Conservation (phyloP, 2,113 vertebrate genomes). For the Cathartes aura region DNA sequence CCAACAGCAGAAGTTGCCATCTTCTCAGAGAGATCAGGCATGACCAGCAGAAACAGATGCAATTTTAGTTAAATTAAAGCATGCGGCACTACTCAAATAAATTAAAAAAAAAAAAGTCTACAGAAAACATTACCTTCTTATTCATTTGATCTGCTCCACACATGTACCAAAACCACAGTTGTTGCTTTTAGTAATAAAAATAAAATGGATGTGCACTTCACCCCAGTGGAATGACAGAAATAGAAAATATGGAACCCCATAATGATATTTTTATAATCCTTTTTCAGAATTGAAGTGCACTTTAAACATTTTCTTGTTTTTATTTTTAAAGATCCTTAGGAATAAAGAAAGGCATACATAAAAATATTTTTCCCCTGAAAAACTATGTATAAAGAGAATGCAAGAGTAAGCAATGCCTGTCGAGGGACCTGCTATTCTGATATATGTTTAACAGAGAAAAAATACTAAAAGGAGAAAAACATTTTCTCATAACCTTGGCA, state of each 20-base stretch:
- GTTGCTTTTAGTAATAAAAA: conserved; percentile 40
- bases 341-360: neutral
- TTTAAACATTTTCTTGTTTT: neutral
- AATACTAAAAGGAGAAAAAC: neutral
- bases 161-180: neutral
- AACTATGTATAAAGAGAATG: neutral
- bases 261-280: conserved; percentile 10
- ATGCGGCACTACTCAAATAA: neutral
- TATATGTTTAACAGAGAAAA: neutral
- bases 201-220: neutral
- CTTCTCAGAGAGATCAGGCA: conserved; percentile 48
- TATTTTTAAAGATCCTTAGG: conserved; percentile 3
- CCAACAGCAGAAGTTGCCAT: conserved; percentile 35
- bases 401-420: neutral
- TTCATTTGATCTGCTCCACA: neutral
- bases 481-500: neutral
- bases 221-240: neutral
- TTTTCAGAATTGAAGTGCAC: neutral
- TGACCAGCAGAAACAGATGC: conserved; percentile 43
- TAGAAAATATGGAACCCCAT: neutral
- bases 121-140: neutral
- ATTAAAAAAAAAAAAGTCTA: neutral
- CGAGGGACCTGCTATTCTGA: conserved; percentile 12
- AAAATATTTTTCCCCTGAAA: neutral
- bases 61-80: conserved; percentile 38